Evolutionary conservation across 2,797 vertebrate genomes (phyloP), one percentile per base, ranked within the genome.

Genomic region (Agapornis canus): DNA sequence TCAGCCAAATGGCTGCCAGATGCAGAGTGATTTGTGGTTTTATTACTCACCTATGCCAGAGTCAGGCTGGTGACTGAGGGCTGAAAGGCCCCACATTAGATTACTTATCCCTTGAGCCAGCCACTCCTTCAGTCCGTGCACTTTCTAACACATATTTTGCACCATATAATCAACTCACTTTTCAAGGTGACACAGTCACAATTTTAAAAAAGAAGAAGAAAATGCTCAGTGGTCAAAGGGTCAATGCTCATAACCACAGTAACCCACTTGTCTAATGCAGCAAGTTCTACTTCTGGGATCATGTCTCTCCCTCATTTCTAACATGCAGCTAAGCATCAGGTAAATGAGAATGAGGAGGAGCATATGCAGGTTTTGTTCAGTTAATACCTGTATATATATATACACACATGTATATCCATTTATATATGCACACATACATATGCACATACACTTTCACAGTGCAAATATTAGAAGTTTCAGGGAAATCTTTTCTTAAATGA

Each of bases 31-130:
- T 86, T 63, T 93, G 52, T 75, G 26, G 2, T 87, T 92, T 82
- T 92, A 72, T 93, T 89, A 63, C 45, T 92, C 82, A 92, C 84
- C 82, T 95, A 39, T 37, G 42, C 32, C 3, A 15, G 61, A 76
- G 14, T 81, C 69, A 83, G 57, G 21, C 49, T 91, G 39, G 42
- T 81, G 63, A 84, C 61, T 51, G 63, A 84, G 47, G 40, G 73
- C 54, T 73, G 45, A 89, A 92, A 95, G 64, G 68, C 80, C 54
- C 13, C 45, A 37, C 76, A 31, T 78, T 57, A 92, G 64, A 75
- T 89, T 85, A 77, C 56, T 69, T 61, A 75, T 93, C 90, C 60
- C 89, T 85, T 54, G 56, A 71, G 78, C 81, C 75, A 89, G n/a
- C 4, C 32, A 78, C 45, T 54, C 71, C 86, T 91, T 90, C 61